Evolutionary conservation across 2,113 vertebrate genomes (phyloP), one percentile per base, ranked within the genome.

Genomic region (Hirundichthys speculiger): DNA sequence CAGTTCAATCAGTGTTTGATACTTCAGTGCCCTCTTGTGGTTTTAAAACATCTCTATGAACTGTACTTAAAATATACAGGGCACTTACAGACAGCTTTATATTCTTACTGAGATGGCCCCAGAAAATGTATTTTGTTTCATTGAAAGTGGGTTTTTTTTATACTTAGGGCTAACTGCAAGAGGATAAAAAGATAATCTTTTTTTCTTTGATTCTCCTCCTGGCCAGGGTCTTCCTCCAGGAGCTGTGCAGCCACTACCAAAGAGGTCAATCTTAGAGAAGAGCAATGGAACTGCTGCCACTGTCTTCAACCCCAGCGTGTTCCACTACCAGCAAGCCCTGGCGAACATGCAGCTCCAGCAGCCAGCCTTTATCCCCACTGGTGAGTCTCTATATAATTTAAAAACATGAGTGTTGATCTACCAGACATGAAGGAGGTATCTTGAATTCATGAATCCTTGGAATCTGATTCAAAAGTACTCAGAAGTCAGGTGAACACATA

Each of bases 261-360:
- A 99, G 94, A 96, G 96, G 93, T 87, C 87, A 60, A 91, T 93
- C 82, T 75, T 96, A 90, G 98, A 99, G 88, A 99, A 99, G 94
- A 94, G 92, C 91, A 98, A 95, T 47, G 95, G 96, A 84, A 93
- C 93, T 84, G 91, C 95, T 49, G 91, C 86, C 45, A 19, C 94
- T 30, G 71, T 98, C 88, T 98, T 97, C 89, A 98, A 94, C 92
- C 95, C 95, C 87, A 94, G 87, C 91, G 92, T 97, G 95, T 97
- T 96, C 90, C 96, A 98, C 92, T 99, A 98, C 93, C 98, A 98
- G 90, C 98, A 97, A 91, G 94, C 96, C 87, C 91, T 99, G 90
- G 93, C 96, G 79, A 98, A 95, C 94, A 94, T 98, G 94, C 98
- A 96, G 87, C 92, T 98, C 78, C 96, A 95, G 39, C 98, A 96